Percentiles rank a stretch among this genome's conserved stretches.
These are phyloP conservation scores for Harpalus rufipes DNA, from an alignment of 2,888 invertebrate species.

Conservation along the genomic window DNA sequence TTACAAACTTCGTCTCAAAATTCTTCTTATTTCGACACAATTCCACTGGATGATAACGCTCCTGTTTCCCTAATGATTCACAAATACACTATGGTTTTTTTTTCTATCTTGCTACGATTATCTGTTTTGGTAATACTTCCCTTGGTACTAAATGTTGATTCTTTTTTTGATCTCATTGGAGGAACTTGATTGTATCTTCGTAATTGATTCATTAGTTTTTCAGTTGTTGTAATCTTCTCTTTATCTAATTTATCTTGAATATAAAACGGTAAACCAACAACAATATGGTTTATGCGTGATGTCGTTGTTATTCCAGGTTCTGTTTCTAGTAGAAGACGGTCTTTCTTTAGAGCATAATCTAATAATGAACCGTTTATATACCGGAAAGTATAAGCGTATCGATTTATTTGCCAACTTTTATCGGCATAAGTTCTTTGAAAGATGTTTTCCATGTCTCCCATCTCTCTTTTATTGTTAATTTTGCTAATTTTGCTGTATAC, in stretches of 20 bases:
- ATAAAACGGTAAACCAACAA: slow-evolving; percentile 53
- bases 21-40: slow-evolving; percentile 49
- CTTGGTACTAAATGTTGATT: background rate
- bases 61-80: slow-evolving; percentile 4
- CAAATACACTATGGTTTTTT: slow-evolving; percentile 54
- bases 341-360: slow-evolving; percentile 63
- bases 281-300: slow-evolving; percentile 60
- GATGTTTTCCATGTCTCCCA: slow-evolving; percentile 47
- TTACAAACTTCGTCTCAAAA: slow-evolving; percentile 40
- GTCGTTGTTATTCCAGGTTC: slow-evolving; percentile 40
- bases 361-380: slow-evolving; percentile 59
- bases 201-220: slow-evolving; percentile 49
- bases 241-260: slow-evolving; percentile 57
- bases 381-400: background rate
- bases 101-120: background rate
- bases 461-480: slow-evolving; percentile 19
- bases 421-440: slow-evolving; percentile 20
- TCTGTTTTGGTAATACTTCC: background rate
- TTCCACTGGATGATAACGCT: slow-evolving; percentile 43
- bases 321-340: slow-evolving; percentile 53
- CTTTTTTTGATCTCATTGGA: background rate
- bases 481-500: slow-evolving; percentile 20
- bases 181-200: background rate
- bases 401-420: too few relatives aligned
- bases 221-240: slow-evolving; percentile 42